Conservation (phyloP, 2,113 vertebrate species). For the Phasianus colchicus region DNA sequence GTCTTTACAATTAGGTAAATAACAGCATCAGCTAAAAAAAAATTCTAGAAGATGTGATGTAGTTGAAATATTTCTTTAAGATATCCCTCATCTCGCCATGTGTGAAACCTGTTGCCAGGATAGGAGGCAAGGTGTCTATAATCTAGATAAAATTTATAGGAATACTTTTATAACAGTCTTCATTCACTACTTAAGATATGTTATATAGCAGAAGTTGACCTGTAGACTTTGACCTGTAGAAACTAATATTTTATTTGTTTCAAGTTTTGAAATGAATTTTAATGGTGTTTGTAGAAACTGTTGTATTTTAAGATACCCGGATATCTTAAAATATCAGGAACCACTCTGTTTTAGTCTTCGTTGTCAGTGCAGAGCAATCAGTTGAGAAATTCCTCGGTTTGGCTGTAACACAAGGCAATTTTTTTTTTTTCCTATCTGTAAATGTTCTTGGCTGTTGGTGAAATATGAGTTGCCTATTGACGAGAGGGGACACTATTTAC, state of each 20-base stretch:
- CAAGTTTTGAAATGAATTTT: background rate
- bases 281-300: background rate
- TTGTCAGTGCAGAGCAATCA: background rate
- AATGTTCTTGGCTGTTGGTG: background rate
- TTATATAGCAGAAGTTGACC: background rate
- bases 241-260: background rate
- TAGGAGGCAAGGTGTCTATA: background rate
- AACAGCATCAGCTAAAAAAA: background rate
- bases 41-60: background rate
- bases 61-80: background rate
- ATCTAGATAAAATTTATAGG: background rate
- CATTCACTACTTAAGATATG: background rate
- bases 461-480: background rate
- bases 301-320: background rate
- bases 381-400: background rate
- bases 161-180: background rate
- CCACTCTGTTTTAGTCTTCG: background rate
- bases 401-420: background rate
- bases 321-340: background rate
- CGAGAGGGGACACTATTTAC: background rate
- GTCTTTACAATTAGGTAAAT: background rate
- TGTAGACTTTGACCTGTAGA: background rate
- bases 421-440: accelerated
- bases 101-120: background rate
- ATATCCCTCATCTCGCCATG: background rate